Evolutionary conservation across 2,113 vertebrate genomes (phyloP).

Genomic region (human): DNA sequence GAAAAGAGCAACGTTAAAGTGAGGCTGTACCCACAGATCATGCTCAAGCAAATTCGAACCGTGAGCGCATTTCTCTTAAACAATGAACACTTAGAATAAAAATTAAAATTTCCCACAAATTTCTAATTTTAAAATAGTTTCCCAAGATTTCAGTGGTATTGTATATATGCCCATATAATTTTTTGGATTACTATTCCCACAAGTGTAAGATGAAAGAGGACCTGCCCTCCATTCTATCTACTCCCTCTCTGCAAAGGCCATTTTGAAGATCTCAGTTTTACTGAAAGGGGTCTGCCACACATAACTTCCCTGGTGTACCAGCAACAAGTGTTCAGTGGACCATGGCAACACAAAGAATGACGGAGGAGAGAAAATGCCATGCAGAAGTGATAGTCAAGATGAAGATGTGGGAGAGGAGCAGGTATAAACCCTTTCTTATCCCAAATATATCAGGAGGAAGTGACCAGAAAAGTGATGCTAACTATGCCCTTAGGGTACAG

Average conservation of each 20-base stretch:
- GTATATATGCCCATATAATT: background rate
- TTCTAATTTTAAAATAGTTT: slow-evolving; percentile 4
- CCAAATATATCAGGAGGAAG: background rate
- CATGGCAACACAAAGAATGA: background rate
- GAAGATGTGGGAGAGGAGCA: background rate
- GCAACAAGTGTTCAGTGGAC: background rate
- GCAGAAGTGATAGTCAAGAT: background rate
- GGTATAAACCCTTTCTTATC: background rate
- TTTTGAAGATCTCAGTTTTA: background rate
- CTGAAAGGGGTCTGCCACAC: background rate
- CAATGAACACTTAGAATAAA: background rate
- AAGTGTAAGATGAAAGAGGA: background rate
- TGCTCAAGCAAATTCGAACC: background rate
- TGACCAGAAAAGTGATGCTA: background rate
- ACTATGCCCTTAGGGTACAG: background rate
- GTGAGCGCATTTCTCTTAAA: background rate
- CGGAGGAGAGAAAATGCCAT: background rate
- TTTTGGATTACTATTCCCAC: background rate
- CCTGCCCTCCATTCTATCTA: background rate
- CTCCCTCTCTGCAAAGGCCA: background rate
- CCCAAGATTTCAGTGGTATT: background rate
- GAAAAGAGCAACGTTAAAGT: background rate
- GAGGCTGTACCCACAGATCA: background rate
- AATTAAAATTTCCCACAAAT: background rate
- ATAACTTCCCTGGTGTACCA: background rate